Conservation (phyloP, 2,797 vertebrate species). For the Rhyacichthys aspro region DNA sequence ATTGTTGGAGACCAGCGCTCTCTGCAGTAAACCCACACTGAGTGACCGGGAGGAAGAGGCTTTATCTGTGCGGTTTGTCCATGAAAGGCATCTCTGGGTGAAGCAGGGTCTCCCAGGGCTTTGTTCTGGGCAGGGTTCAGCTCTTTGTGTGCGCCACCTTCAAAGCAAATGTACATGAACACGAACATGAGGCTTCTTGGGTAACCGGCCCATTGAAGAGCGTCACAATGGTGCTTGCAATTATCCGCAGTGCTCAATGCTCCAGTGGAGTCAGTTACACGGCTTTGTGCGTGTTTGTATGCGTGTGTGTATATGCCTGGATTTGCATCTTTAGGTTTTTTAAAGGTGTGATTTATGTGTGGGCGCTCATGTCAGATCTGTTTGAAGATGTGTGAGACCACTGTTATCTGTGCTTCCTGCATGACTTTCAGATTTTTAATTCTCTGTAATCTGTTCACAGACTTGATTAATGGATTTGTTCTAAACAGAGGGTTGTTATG, state of each 20-base stretch:
- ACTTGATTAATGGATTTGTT: too few relatives aligned
- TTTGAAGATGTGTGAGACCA: neutral
- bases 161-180: slow-evolving; percentile 84
- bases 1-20: slow-evolving; percentile 21
- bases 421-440: too few relatives aligned
- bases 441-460: too few relatives aligned
- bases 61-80: slow-evolving; percentile 65
- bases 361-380: neutral
- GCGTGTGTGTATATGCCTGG: slow-evolving; percentile 30
- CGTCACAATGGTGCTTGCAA: slow-evolving; percentile 80
- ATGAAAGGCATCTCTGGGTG: slow-evolving; percentile 75
- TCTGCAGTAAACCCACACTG: slow-evolving; percentile 27
- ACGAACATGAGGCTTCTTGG: slow-evolving; percentile 86
- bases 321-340: slow-evolving; percentile 50
- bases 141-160: slow-evolving; percentile 84
- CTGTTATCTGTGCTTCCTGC: too few relatives aligned
- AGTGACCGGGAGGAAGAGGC: slow-evolving; percentile 59
- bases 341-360: slow-evolving; percentile 27
- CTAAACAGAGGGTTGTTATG: too few relatives aligned
- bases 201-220: slow-evolving; percentile 82
- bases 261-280: slow-evolving; percentile 81
- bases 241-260: slow-evolving; percentile 81
- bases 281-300: slow-evolving; percentile 64
- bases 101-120: slow-evolving; percentile 77
- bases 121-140: slow-evolving; percentile 77